Evolutionary conservation across 2,888 invertebrate genomes (phyloP), one percentile per base, ranked within the genome.

Genomic region (Lepidochrysops patricia): DNA sequence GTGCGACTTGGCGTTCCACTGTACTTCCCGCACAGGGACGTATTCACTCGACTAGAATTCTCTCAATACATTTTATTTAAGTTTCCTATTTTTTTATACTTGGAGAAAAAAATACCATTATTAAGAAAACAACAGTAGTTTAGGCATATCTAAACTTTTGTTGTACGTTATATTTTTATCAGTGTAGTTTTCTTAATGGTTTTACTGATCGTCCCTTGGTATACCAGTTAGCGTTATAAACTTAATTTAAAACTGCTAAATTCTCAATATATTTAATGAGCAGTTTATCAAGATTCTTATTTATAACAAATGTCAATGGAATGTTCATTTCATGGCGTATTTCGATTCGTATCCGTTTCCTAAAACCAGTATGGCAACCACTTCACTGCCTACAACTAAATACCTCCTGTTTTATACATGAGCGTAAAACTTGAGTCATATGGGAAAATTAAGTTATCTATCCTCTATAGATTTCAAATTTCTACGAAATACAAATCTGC

Each of bases 1-100:
- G 74, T 73, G 82, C 80, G 82, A 82, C 78, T 85, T 84, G 84
- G 84, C 84, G 82, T 66, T 81, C 80, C 76, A 77, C 70, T 79
- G 77, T 82, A 75, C 80, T 79, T 77, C 75, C 71, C 71, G 67
- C 25, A 68, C 83, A 83, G 84, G 76, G 79, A 70, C 77, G 84
- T 60, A 84, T 57, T 66, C 23, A 58, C 34, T n/a, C 15, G 15
- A 26, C 34, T 59, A 59, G 58, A 52, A 35, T 23, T 58, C 32
- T 13, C 32, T 50, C 32, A 32, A 58, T 43, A 43, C 25, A 1
- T 6, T 52, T 52, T 52, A n/a, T 25, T 50, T 50, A 13, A n/a
- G 9, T 13, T 13, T n/a, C 15, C 37, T 37, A 37, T n/a, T 37
- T 37, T 7, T 37, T 37, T 37, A 5, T 35, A n/a, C n/a, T 35